phyloP scores from a whole-genome alignment of 2,888 invertebrate genomes.

The Mimumesa dahlbomi region DNA sequence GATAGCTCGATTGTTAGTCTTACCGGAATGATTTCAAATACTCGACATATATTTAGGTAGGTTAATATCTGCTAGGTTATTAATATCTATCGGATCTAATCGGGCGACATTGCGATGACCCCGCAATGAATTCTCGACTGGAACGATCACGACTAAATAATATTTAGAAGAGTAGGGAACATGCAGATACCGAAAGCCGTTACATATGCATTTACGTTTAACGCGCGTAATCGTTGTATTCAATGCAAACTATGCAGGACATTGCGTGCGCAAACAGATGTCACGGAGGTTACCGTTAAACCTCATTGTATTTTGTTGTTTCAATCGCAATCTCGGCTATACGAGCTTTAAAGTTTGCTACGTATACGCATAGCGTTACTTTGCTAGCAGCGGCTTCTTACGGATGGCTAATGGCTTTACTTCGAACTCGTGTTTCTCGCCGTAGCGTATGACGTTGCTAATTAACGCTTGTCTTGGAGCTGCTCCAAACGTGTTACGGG shows the following conservation, averaged over 20 bases:
- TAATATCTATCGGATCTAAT: too few relatives aligned
- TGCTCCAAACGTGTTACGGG: slow-evolving; percentile 32
- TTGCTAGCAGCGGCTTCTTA: too few relatives aligned
- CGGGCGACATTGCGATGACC: too few relatives aligned
- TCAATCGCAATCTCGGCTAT: too few relatives aligned
- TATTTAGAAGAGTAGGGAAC: not conserved
- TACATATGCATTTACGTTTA: slow-evolving; percentile 65
- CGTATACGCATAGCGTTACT: too few relatives aligned
- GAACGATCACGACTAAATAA: not conserved
- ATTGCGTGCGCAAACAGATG: slow-evolving; percentile 67
- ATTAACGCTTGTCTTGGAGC: slow-evolving; percentile 36
- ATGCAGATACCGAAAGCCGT: slow-evolving; percentile 22
- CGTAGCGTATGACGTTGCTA: slow-evolving; percentile 8
- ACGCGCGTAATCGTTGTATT: slow-evolving; percentile 66
- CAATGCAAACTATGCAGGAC: slow-evolving; percentile 71
- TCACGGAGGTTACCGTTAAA: slow-evolving; percentile 69
- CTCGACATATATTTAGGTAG: too few relatives aligned
- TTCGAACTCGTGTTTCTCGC: too few relatives aligned
- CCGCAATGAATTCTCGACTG: not conserved
- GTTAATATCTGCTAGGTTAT: too few relatives aligned
- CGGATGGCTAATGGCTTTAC: too few relatives aligned
- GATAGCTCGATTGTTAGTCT: too few relatives aligned
- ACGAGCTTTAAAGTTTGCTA: too few relatives aligned
- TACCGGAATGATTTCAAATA: too few relatives aligned
- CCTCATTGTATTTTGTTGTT: slow-evolving; percentile 17